Conservation (phyloP, 2,113 vertebrate genomes). For the Macaca nemestrina region DNA sequence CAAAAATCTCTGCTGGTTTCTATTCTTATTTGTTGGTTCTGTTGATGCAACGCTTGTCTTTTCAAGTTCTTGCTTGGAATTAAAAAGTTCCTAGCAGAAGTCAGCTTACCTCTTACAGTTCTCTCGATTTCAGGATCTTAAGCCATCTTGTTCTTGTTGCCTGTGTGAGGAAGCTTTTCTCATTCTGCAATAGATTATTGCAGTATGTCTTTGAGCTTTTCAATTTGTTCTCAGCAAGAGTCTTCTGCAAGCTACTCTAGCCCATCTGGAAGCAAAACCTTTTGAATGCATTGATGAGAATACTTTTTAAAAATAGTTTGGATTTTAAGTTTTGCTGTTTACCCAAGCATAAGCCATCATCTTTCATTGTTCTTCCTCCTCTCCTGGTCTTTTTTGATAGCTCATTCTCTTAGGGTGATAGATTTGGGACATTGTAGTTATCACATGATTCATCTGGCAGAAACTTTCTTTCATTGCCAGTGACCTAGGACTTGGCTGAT, state of each 20-base stretch:
- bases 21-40: background rate
- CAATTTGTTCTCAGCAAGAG: background rate
- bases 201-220: background rate
- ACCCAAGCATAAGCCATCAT: background rate
- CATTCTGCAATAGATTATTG: background rate
- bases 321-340: background rate
- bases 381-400: background rate
- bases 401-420: background rate
- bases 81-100: background rate
- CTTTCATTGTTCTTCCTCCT: background rate
- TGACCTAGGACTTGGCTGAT: background rate
- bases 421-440: background rate
- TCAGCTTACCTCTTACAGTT: background rate
- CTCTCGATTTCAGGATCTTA: background rate
- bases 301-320: background rate
- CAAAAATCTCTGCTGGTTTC: background rate
- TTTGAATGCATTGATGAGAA: background rate
- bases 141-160: background rate
- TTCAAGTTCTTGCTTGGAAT: background rate
- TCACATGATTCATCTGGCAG: background rate
- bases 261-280: background rate
- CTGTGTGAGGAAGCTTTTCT: background rate
- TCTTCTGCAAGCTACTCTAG: background rate
- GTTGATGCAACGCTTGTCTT: background rate
- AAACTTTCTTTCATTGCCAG: background rate